Evolutionary conservation across 2,797 vertebrate species (phyloP).

Genomic region (Chromis chromis): DNA sequence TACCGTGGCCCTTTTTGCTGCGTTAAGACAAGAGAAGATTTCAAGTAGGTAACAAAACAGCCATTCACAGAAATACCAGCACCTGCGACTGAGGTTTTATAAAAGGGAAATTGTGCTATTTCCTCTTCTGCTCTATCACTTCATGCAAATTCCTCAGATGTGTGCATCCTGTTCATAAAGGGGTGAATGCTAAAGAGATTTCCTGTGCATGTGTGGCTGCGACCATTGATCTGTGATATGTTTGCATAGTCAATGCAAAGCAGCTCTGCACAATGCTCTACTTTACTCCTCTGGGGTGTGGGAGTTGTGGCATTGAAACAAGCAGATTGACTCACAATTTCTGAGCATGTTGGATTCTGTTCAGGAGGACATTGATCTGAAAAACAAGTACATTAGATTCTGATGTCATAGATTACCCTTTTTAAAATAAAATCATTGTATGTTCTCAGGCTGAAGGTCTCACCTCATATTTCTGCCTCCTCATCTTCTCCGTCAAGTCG

Average conservation of each 20-base stretch:
- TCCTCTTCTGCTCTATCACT: background rate
- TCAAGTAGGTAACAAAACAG: background rate
- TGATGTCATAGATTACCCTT: background rate
- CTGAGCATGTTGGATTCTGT: slow-evolving; percentile 91
- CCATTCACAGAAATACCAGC: background rate
- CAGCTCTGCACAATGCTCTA: background rate
- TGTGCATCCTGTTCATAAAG: slow-evolving; percentile 7
- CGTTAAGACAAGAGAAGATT: slow-evolving; percentile 41
- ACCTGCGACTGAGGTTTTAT: background rate
- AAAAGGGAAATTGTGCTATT: background rate
- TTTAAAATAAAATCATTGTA: background rate
- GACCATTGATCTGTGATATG: background rate
- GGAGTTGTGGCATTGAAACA: background rate
- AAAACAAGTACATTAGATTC: slow-evolving; percentile 4
- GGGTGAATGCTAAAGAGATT: background rate
- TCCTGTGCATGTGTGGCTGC: background rate
- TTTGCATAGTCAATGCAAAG: slow-evolving; percentile 49
- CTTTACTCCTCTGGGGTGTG: background rate
- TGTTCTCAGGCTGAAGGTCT: background rate
- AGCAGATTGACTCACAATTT: slow-evolving; percentile 88
- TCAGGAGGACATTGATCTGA: slow-evolving; percentile 91
- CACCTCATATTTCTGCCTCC: slow-evolving; percentile 90
- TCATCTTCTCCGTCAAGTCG: slow-evolving; percentile 88
- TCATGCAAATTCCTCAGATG: slow-evolving; percentile 14
- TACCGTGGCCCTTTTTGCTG: slow-evolving; percentile 90